Conservation (phyloP, 2,113 vertebrate genomes). For the Patagioenas fasciata region DNA sequence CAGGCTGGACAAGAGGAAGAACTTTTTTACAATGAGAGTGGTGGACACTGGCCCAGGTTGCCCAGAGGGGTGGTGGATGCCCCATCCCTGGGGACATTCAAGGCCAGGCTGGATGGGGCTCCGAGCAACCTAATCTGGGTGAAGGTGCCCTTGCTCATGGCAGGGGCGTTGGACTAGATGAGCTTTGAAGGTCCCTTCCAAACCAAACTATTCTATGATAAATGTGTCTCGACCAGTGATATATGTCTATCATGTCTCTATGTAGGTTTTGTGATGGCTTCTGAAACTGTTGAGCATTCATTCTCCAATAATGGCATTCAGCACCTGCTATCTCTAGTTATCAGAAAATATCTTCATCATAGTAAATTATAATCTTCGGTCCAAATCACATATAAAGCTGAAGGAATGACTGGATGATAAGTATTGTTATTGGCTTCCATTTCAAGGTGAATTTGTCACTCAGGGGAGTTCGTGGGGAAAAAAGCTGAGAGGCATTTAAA, state of each 20-base stretch:
- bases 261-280: background rate
- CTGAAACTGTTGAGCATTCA: background rate
- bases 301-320: background rate
- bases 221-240: background rate
- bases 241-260: accelerated
- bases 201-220: no score
- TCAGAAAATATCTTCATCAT: background rate
- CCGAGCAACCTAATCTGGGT: no score
- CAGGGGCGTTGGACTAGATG: no score
- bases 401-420: background rate
- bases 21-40: no score
- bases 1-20: no score
- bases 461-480: background rate
- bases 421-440: background rate
- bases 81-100: no score
- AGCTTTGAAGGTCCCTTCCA: no score
- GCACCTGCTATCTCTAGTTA: background rate
- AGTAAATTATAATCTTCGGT: background rate
- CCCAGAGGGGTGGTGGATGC: no score
- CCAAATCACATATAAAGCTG: background rate
- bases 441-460: background rate
- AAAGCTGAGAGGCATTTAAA: background rate
- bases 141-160: no score
- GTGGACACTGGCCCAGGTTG: no score
- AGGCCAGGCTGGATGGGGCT: no score